These are phyloP conservation scores for Papilio elwesi DNA, from an alignment of 2,888 invertebrate species.

Conservation along the genomic window DNA sequence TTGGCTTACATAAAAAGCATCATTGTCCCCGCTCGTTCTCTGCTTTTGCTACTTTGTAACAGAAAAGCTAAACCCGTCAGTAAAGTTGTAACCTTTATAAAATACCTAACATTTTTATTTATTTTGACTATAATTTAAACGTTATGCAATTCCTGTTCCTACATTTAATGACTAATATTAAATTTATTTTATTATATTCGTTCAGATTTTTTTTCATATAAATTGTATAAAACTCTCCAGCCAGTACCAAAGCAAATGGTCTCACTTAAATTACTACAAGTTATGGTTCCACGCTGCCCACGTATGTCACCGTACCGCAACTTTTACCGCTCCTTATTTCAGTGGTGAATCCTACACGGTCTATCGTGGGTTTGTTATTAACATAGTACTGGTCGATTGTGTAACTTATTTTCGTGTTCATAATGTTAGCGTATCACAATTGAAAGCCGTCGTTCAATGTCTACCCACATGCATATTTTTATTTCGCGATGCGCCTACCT, in stretches of 20 bases:
- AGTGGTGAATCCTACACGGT: neutral
- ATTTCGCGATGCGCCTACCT: too few species aligned
- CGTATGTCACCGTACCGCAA: neutral
- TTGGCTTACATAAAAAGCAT: slow-evolving; percentile 4
- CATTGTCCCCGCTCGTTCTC: neutral
- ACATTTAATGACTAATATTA: neutral
- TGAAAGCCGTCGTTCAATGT: too few species aligned
- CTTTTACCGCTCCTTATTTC: slow-evolving; percentile 1
- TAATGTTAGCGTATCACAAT: too few species aligned
- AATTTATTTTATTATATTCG: too few species aligned
- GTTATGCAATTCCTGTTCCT: neutral
- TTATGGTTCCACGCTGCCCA: neutral
- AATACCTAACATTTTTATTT: neutral
- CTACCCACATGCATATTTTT: too few species aligned
- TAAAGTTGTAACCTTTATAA: neutral
- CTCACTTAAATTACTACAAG: neutral
- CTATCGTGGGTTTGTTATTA: neutral
- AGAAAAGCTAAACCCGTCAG: neutral
- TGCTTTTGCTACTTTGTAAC: neutral
- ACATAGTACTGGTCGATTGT: too few species aligned
- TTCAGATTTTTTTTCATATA: neutral
- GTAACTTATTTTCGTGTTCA: too few species aligned
- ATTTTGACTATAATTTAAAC: neutral
- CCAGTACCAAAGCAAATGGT: too few species aligned
- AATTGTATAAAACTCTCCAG: neutral